Base-by-base conservation (phyloP, 1,140 invertebrate genomes). In the Coenobita brevimanus region DNA sequence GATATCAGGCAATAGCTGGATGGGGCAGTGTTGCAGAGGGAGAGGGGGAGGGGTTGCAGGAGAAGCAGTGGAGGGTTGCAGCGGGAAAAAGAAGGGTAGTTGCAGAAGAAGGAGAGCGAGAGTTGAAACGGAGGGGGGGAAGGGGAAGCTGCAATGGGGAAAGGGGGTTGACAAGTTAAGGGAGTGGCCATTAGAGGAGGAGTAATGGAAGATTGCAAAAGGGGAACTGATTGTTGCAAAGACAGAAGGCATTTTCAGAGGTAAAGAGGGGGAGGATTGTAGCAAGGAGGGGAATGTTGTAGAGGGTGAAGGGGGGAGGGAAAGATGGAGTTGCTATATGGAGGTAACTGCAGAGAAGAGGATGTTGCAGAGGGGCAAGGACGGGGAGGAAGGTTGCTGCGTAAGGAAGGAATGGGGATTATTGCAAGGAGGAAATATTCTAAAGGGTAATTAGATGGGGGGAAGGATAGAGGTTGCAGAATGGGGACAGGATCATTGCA, bases 251-350 rank as follows among this genome's bases (percentile, higher is more conserved):
- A n/a, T n/a, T n/a, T n/a, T n/a, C n/a, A n/a, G n/a, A n/a, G n/a
- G n/a, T n/a, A n/a, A 75, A 75, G n/a, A 36, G 27, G 46, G 4
- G 43, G 75, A 46, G 46, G 50, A 60, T 4, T 17, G n/a, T 3
- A 33, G 15, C 21, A 57, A 30, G 54, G 33, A 57, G 33, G 50
- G 15, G 57, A 30, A 15, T n/a, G 50, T 33, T 30, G 24, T 13
- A 10, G 57, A 30, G 50, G 33, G 78, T 46, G 62, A 27, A 62
- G 57, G 50, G 78, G 36, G 78, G 38, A 75, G 38, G 71, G 41
- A 38, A 41, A 1, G 71, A 27, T 27, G 75, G 75, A 46, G 46
- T 38, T 17, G 38, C 30, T 46, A 27, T 27, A 46, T 17, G 46
- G 21, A 27, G 15, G 21, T 15, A 50, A 27, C 36, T 41, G 38